Conservation (phyloP, 2,888 invertebrate species). For the Cryptocheilus praepositus region DNA sequence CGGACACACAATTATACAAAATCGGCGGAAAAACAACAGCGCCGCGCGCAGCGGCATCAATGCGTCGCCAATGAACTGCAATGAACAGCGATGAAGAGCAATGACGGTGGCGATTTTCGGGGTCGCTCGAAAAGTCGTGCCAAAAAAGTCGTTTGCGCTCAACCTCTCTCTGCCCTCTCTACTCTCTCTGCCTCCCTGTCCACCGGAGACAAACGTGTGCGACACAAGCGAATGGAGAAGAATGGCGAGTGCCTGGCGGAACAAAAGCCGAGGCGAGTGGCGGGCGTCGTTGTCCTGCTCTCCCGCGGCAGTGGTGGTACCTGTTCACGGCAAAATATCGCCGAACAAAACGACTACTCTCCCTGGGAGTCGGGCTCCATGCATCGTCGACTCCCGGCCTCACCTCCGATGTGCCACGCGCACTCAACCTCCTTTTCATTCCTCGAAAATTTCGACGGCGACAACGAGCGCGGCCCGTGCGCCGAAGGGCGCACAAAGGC, state of each 20-base stretch:
- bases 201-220: not conserved
- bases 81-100: no score
- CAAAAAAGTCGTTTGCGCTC: not conserved
- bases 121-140: constrained; percentile 1
- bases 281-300: not conserved
- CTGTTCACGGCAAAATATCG: constrained; percentile 8
- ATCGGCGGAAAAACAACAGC: no score
- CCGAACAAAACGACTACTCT: constrained; percentile 11
- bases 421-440: constrained; percentile 31
- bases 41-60: no score
- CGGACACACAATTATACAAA: no score
- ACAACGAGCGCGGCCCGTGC: not conserved
- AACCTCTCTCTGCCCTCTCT: not conserved
- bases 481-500: not conserved
- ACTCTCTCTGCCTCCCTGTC: not conserved
- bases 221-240: not conserved
- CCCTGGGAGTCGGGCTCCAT: not conserved
- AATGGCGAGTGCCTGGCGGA: constrained; percentile 8
- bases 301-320: not conserved
- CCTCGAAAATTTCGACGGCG: constrained; percentile 24
- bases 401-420: constrained; percentile 11
- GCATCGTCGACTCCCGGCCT: constrained; percentile 4
- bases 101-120: not conserved
- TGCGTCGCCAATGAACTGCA: no score
- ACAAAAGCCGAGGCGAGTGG: constrained; percentile 5